These are phyloP conservation scores for Liopterus haemorrhoidalis DNA, from an alignment of 2,888 invertebrate species.

Conservation along the genomic window DNA sequence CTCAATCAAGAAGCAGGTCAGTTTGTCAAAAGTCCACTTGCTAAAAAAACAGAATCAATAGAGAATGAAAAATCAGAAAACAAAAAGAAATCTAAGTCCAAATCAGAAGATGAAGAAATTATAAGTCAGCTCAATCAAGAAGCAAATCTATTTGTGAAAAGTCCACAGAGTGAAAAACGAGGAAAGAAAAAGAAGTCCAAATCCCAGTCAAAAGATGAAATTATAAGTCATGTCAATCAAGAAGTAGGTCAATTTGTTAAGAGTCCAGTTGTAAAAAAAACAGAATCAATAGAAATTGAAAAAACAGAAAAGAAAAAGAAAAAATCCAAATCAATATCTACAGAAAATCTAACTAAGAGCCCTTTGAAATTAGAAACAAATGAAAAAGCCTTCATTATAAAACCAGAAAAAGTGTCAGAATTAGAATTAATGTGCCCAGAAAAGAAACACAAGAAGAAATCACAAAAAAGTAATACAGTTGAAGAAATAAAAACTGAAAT, in stretches of 20 bases:
- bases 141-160: constrained; percentile 2
- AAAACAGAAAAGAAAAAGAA: background rate
- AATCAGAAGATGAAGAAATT: constrained; percentile 4
- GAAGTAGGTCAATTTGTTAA: background rate
- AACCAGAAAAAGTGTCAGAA: background rate
- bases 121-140: background rate
- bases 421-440: background rate
- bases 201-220: no score
- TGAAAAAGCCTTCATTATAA: background rate
- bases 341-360: background rate
- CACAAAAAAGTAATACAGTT: background rate
- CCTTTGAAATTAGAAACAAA: constrained; percentile 4
- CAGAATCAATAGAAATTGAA: background rate
- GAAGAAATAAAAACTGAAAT: background rate
- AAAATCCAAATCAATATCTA: background rate
- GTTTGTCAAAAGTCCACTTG: no score
- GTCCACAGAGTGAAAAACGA: background rate
- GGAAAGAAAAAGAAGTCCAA: constrained; percentile 1
- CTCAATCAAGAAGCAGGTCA: background rate
- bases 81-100: background rate
- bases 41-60: background rate
- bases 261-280: background rate
- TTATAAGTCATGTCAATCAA: background rate
- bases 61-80: background rate
- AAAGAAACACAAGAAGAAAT: constrained; percentile 4